Base-by-base conservation (phyloP, 2,888 invertebrate genomes). In the Arctia plantaginis region DNA sequence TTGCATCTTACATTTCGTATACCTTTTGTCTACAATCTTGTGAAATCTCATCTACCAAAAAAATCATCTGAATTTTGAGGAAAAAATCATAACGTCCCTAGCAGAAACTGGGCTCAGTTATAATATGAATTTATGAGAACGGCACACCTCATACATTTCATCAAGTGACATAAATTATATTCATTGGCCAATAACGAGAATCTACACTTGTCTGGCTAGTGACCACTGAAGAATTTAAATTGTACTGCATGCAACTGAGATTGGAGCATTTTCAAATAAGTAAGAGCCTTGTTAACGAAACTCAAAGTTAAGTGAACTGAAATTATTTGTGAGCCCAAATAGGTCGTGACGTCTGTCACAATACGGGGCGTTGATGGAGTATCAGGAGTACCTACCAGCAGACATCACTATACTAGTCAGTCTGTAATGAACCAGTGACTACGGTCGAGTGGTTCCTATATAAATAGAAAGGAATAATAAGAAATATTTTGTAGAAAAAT, bases 101-200 rank as follows among this genome's bases (percentile, higher is more conserved):
- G 30, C 12, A 33, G 70, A 74, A 79, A 82, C 80, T 79, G 76
- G 67, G 76, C 75, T 77, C 72, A 78, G 74, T 83, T 79, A 83
- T 78, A 71, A 82, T 78, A 83, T 80, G 70, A 82, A 85, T 88
- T 84, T 81, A 84, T 74, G 83, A 78, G 70, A 75, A 68, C 69
- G 76, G 66, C 75, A 72, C 76, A 82, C 80, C 80, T 84, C 82
- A 77, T 79, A 72, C 62, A 77, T 82, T 81, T 80, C 80, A 82
- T 81, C 79, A 82, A 84, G 79, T 79, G 74, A 77, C 82, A 86
- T 86, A 82, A 84, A 88, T 88, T 84, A 86, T 82, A 80, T 83
- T 77, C 81, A 82, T 82, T 79, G 82, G 82, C 81, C 82, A 85
- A 86, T 85, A 86, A 85, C 81, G 73, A 78, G 80, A 74, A 76